These are phyloP conservation scores for Buteo buteo DNA, from an alignment of 2,113 vertebrate species.

Conservation along the genomic window DNA sequence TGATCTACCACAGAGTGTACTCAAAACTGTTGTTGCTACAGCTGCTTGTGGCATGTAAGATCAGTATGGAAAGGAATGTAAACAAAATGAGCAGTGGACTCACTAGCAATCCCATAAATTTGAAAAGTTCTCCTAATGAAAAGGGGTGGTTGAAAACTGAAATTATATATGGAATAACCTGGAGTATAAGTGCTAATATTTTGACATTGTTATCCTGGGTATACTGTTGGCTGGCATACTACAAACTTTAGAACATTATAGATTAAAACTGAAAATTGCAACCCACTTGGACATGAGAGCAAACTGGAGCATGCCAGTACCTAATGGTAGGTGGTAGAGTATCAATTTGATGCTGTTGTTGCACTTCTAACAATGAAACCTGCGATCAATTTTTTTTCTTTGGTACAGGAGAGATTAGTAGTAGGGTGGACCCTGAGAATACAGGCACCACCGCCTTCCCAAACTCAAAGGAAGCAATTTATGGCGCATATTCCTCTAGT, in stretches of 20 bases:
- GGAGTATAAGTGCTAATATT: background rate
- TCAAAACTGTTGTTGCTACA: background rate
- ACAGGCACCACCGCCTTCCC: background rate
- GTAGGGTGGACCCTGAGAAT: background rate
- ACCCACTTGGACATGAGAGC: background rate
- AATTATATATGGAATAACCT: background rate
- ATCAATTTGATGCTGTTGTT: background rate
- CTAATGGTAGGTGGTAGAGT: background rate
- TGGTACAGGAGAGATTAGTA: background rate
- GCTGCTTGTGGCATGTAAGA: background rate
- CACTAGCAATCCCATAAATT: background rate
- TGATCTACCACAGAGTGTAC: background rate
- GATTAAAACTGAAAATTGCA: background rate
- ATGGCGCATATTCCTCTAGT: background rate
- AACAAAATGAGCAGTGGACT: background rate
- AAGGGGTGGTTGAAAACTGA: background rate
- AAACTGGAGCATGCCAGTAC: background rate
- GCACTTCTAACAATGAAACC: background rate
- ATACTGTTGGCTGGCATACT: background rate
- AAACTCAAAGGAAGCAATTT: background rate
- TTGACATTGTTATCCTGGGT: background rate
- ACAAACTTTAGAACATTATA: background rate
- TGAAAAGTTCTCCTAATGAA: background rate
- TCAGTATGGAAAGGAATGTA: background rate
- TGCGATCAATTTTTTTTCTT: background rate